Percentiles rank a stretch among this genome's conserved stretches.
Conservation (phyloP, 2,797 vertebrate genomes). For the Sus cebifrons region DNA sequence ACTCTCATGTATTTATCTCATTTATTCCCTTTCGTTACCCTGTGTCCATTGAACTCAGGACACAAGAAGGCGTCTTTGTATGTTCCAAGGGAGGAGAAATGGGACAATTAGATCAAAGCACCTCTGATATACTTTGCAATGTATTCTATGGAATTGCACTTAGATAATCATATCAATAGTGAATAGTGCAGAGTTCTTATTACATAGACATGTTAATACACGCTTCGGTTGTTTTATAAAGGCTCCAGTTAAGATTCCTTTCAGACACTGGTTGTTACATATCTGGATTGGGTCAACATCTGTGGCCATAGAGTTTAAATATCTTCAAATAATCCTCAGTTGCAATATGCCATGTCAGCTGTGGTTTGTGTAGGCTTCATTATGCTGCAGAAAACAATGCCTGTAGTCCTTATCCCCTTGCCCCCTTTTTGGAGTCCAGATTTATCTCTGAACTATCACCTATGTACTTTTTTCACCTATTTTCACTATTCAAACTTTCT, state of each 20-base stretch:
- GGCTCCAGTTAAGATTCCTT: neutral
- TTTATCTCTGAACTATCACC: neutral
- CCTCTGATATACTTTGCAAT: neutral
- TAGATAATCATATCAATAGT: neutral
- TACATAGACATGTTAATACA: neutral
- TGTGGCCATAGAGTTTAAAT: neutral
- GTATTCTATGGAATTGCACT: neutral
- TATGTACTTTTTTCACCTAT: too few species aligned
- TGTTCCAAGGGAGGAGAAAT: neutral
- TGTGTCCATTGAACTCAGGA: neutral
- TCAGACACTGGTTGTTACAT: neutral
- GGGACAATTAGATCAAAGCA: neutral
- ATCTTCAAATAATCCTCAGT: neutral
- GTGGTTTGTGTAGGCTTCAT: neutral
- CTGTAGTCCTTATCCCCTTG: neutral
- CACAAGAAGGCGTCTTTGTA: neutral
- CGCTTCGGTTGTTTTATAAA: neutral
- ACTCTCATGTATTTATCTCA: neutral
- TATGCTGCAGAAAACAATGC: neutral
- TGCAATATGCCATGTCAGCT: neutral
- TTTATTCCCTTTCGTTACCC: neutral
- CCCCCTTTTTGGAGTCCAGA: neutral
- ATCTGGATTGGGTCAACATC: neutral
- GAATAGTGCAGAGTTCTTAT: neutral
- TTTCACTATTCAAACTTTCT: neutral